Evolutionary conservation across 2,888 invertebrate species (phyloP).

Genomic region (Parnassius glacialis): DNA sequence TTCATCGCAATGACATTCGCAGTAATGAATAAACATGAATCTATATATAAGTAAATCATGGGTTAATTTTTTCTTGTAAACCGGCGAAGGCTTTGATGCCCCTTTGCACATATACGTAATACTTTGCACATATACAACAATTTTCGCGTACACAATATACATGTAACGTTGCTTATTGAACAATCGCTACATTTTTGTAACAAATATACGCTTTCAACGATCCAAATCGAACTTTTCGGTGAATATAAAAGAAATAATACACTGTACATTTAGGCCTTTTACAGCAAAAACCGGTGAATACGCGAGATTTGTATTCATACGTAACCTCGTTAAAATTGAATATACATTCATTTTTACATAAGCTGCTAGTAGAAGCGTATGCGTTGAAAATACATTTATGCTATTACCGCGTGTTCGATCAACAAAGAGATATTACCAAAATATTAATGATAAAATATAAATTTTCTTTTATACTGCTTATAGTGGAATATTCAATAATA

Average conservation of each 20-base stretch:
- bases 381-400: conserved; percentile 15
- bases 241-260: conserved; percentile 30
- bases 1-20: too few relatives aligned
- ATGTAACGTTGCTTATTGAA: conserved; percentile 67
- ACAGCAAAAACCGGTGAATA: conserved; percentile 28
- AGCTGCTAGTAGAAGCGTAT: conserved; percentile 7
- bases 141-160: conserved; percentile 48
- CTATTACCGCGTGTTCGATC: neutral
- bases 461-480: too few relatives aligned
- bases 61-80: conserved; percentile 41
- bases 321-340: conserved; percentile 32
- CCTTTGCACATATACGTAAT: conserved; percentile 48
- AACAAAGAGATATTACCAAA: too few relatives aligned
- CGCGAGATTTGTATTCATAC: conserved; percentile 30
- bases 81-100: conserved; percentile 26
- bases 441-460: too few relatives aligned
- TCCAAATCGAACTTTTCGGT: conserved; percentile 20
- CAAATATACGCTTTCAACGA: conserved; percentile 21
- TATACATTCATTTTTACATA: conserved; percentile 24
- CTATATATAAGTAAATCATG: neutral
- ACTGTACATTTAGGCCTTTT: conserved; percentile 26
- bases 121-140: conserved; percentile 54
- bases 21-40: neutral
- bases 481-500: too few relatives aligned
- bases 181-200: conserved; percentile 41